Evolutionary conservation across 1,140 invertebrate species (phyloP).

Genomic region (Leptinotarsa defecta): DNA sequence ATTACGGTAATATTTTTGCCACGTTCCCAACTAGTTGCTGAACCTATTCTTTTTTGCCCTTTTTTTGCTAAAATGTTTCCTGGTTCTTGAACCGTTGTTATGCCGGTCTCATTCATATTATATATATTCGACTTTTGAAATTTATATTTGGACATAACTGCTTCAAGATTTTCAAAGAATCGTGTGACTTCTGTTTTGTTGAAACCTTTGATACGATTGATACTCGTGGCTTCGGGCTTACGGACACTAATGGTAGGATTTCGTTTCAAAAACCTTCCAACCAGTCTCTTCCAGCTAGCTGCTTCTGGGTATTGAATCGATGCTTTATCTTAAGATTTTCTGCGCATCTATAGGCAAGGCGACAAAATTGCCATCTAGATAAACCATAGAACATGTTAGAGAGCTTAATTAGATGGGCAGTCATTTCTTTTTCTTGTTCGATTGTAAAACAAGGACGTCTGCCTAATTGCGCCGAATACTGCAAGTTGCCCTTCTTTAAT

Average conservation of each 20-base stretch:
- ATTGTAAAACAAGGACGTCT: too few species aligned
- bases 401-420: too few species aligned
- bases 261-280: neutral
- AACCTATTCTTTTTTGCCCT: constrained; percentile 55
- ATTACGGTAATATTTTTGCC: too few species aligned
- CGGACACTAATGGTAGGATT: constrained; percentile 27
- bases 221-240: constrained; percentile 10
- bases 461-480: too few species aligned
- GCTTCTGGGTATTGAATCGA: too few species aligned
- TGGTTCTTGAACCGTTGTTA: constrained; percentile 56
- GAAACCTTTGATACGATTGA: constrained; percentile 49
- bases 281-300: neutral
- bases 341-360: too few species aligned
- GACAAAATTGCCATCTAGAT: too few species aligned
- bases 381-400: too few species aligned
- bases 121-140: constrained; percentile 54
- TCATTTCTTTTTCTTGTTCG: too few species aligned
- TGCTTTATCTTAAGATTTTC: too few species aligned
- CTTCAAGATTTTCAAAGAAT: constrained; percentile 54
- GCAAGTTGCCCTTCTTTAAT: too few species aligned
- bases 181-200: constrained; percentile 50
- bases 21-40: constrained; percentile 49
- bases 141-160: constrained; percentile 24
- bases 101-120: constrained; percentile 57
- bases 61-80: constrained; percentile 55